Base-by-base conservation (phyloP, 2,888 invertebrate genomes). In the Cryptocephalus moraei region DNA sequence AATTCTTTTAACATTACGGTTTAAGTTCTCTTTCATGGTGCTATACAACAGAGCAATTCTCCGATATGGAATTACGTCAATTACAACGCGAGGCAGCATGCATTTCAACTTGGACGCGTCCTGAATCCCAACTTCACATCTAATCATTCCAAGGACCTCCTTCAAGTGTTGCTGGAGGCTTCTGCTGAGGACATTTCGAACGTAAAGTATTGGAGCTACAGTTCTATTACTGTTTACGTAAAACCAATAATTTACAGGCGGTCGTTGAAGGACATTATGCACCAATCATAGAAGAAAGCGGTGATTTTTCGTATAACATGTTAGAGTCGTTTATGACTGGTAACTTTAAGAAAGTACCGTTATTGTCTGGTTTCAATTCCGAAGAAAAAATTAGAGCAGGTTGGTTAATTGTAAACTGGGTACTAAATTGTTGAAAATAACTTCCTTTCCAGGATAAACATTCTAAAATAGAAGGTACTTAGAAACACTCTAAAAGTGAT, bases 21-120 rank as follows among this genome's bases (percentile, higher is more conserved):
- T 47, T 10, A 8, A 52, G 52, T 41, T 13, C 38, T 52, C 32
- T 52, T 52, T n/a, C 45, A 49, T 39, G 49, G 42, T 10, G 52
- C 44, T 3, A 52, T 52, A 39, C 39, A 49, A 36, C 49, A 52
- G 41, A 52, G 52, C 38, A 48, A 49, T 39, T 46, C 44, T 32
- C 43, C 45, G 12, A n/a, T 52, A 42, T 44, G 46, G n/a, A 43
- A 41, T 11, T 34, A 47, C n/a, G 45, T 34, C 41, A 47, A 49
- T 41, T 9, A 39, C 9, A 43, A 44, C 13, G 47, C 49, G 4
- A 49, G 44, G 43, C 9, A 46, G 32, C 43, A 40, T 33, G 52
- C 52, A 9, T 52, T 49, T 39, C 14, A 41, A 22, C 34, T 52
- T 13, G 49, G 46, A 34, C 40, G 39, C 40, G 9, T 6, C 6